phyloP scores from a whole-genome alignment of 2,113 vertebrate species.

The Thunnus thynnus region DNA sequence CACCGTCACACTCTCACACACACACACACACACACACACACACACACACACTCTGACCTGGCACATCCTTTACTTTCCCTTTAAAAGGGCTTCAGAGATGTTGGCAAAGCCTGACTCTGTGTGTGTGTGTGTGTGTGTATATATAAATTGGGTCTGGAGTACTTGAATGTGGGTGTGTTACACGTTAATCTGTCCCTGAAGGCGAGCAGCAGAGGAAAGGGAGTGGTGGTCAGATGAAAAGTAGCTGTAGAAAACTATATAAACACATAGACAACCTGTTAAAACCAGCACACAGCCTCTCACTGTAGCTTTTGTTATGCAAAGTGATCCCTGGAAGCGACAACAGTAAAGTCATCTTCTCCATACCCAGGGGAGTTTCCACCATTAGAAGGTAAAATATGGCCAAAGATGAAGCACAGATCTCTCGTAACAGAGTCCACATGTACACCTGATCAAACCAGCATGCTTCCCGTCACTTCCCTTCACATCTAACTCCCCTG shows the following conservation, averaged over 20 bases:
- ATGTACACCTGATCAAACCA: conserved; percentile 40
- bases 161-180: conserved; percentile 15
- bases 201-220: conserved; percentile 50
- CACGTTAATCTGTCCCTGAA: conserved; percentile 57
- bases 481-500: conserved; percentile 19
- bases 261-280: conserved; percentile 23
- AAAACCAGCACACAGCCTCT: background rate
- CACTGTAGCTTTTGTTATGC: conserved; percentile 36
- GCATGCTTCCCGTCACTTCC: background rate
- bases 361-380: background rate
- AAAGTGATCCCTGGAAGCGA: conserved; percentile 18
- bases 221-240: conserved; percentile 49
- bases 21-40: background rate
- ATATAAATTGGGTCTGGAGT: no score
- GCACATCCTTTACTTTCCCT: background rate
- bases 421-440: conserved; percentile 39
- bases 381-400: conserved; percentile 32
- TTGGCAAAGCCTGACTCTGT: background rate
- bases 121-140: conserved; percentile 14
- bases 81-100: background rate
- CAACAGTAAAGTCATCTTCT: conserved; percentile 13
- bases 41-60: background rate
- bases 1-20: conserved; percentile 16
- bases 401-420: conserved; percentile 14
- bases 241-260: conserved; percentile 1